These are phyloP conservation scores for Cyphomyrus discorhynchus DNA, from an alignment of 2,113 vertebrate genomes.

Conservation along the genomic window DNA sequence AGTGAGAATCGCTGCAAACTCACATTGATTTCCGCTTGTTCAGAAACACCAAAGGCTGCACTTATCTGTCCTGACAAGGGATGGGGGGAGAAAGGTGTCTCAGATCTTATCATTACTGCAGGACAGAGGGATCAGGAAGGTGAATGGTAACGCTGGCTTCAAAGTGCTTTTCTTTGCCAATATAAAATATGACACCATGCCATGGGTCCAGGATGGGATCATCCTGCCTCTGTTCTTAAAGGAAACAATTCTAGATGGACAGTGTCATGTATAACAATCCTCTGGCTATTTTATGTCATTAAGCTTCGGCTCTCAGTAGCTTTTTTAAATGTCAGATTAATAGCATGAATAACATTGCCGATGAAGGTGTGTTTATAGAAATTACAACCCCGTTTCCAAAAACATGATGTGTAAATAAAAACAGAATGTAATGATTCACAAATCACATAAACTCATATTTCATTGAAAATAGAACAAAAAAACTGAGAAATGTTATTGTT, in stretches of 20 bases:
- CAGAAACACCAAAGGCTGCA: neutral
- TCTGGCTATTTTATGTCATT: neutral
- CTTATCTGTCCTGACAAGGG: neutral
- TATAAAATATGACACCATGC: neutral
- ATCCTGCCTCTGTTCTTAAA: neutral
- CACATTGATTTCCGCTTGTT: slow-evolving; percentile 1
- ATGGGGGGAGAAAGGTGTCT: neutral
- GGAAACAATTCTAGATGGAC: neutral
- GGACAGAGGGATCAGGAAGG: neutral
- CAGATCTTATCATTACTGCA: neutral
- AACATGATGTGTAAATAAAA: neutral
- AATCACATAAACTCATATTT: neutral
- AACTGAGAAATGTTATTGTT: neutral
- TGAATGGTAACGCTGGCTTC: neutral
- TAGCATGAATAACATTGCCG: neutral
- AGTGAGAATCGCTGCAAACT: neutral
- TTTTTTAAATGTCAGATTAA: neutral
- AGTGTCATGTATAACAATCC: neutral
- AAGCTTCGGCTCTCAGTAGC: neutral
- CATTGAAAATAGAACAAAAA: neutral
- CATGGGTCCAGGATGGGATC: neutral
- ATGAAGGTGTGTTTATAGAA: neutral
- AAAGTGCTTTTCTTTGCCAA: neutral
- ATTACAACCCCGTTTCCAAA: neutral
- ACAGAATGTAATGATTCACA: neutral